Percentiles rank a stretch among this genome's conserved stretches.
These are phyloP conservation scores for Yasuhikotakia modesta DNA, from an alignment of 2,797 vertebrate genomes.

Conservation along the genomic window DNA sequence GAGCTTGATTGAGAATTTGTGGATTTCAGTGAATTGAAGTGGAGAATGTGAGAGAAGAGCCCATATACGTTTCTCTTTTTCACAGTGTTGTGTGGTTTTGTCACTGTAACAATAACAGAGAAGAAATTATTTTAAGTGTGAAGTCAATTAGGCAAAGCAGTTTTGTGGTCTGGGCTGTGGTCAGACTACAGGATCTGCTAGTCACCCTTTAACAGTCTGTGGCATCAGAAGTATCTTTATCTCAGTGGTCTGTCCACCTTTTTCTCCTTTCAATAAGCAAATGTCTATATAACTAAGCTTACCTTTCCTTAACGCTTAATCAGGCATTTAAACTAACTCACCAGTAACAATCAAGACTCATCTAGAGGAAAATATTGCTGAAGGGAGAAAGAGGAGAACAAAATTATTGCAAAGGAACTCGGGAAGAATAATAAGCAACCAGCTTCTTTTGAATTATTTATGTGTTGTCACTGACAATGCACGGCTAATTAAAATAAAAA, in stretches of 20 bases:
- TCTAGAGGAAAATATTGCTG: not conserved
- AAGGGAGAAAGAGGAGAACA: constrained; percentile 17
- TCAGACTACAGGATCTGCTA: constrained; percentile 15
- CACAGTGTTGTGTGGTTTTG: not conserved
- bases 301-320: constrained; percentile 33
- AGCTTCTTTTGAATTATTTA: constrained; percentile 55
- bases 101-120: constrained; percentile 22
- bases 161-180: constrained; percentile 39
- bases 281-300: constrained; percentile 11
- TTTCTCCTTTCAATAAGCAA: constrained; percentile 39
- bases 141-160: constrained; percentile 49
- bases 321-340: constrained; percentile 12
- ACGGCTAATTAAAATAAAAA: constrained; percentile 58
- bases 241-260: constrained; percentile 34
- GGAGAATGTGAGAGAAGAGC: no score
- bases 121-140: constrained; percentile 35
- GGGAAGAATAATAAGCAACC: constrained; percentile 36
- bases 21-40: not conserved
- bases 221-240: constrained; percentile 35
- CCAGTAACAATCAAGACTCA: constrained; percentile 37
- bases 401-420: constrained; percentile 30
- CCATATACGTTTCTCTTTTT: not conserved
- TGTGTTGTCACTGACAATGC: constrained; percentile 42
- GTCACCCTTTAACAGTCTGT: constrained; percentile 15
- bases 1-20: not conserved